These are phyloP conservation scores for Nerophis ophidion DNA, from an alignment of 2,113 vertebrate species.

Conservation along the genomic window DNA sequence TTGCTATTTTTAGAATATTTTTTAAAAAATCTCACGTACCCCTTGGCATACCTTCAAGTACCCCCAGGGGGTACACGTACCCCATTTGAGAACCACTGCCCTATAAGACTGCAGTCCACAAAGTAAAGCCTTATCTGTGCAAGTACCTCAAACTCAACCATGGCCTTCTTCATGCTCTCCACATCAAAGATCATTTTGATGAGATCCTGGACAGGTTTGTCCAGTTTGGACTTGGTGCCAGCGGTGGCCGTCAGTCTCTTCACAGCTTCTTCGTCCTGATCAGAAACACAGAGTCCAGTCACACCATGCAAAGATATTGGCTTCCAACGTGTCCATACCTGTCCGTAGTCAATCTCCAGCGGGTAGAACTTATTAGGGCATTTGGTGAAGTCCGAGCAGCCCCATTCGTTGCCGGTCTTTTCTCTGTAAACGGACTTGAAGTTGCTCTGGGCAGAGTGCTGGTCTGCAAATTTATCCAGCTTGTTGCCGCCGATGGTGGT, in stretches of 20 bases:
- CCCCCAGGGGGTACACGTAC: too few relatives aligned
- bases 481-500: slow-evolving; percentile 95
- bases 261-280: slow-evolving; percentile 92
- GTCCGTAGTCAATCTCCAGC: slow-evolving; percentile 95
- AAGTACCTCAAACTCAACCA: slow-evolving; percentile 96
- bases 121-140: not conserved
- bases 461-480: slow-evolving; percentile 88
- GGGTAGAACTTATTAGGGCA: slow-evolving; percentile 97
- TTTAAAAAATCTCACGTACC: too few relatives aligned
- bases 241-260: slow-evolving; percentile 83
- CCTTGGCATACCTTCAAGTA: too few relatives aligned
- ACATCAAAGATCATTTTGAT: slow-evolving; percentile 96
- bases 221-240: slow-evolving; percentile 85
- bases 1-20: too few relatives aligned
- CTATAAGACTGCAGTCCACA: too few relatives aligned
- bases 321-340: slow-evolving; percentile 66
- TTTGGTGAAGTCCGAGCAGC: slow-evolving; percentile 88
- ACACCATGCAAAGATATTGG: not conserved
- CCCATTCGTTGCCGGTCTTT: slow-evolving; percentile 93
- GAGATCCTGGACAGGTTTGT: slow-evolving; percentile 86
- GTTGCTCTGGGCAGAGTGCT: slow-evolving; percentile 88
- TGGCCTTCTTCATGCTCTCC: slow-evolving; percentile 98
- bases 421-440: slow-evolving; percentile 91
- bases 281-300: not conserved
- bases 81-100: too few relatives aligned